A percentile compares a stretch with the other conserved stretches of the same genome.
Conservation (phyloP, 2,888 invertebrate genomes). For the Amorpha juglandis region DNA sequence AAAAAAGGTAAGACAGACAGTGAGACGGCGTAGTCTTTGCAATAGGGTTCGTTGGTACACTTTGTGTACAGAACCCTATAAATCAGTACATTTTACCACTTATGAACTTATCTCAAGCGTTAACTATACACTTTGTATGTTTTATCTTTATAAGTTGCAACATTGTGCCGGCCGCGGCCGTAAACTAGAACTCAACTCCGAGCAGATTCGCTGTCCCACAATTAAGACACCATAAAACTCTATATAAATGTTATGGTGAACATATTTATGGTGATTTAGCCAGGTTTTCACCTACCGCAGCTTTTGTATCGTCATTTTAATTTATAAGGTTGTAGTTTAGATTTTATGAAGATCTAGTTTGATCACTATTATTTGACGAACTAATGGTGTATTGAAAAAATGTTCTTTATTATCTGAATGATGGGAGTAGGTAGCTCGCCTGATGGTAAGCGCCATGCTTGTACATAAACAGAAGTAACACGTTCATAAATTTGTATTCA, state of each 20-base stretch:
- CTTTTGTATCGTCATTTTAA: background rate
- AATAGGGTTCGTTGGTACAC: too few species aligned
- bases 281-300: slow-evolving; percentile 41
- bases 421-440: too few species aligned
- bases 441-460: too few species aligned
- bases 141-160: slow-evolving; percentile 21
- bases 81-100: background rate
- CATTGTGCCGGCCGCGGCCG: slow-evolving; percentile 31
- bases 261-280: slow-evolving; percentile 41
- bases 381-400: too few species aligned
- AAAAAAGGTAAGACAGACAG: too few species aligned
- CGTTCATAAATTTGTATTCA: too few species aligned
- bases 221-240: slow-evolving; percentile 49
- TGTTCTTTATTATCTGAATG: too few species aligned
- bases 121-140: slow-evolving; percentile 4
- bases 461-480: too few species aligned
- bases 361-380: background rate
- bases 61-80: background rate
- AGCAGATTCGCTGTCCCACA: slow-evolving; percentile 41
- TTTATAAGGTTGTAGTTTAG: too few species aligned
- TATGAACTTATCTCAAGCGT: background rate
- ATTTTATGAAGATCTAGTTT: background rate
- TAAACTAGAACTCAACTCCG: slow-evolving; percentile 36
- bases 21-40: too few species aligned
- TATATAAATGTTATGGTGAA: slow-evolving; percentile 46